phyloP scores from a whole-genome alignment of 2,888 invertebrate species.

The Polyploca ridens region DNA sequence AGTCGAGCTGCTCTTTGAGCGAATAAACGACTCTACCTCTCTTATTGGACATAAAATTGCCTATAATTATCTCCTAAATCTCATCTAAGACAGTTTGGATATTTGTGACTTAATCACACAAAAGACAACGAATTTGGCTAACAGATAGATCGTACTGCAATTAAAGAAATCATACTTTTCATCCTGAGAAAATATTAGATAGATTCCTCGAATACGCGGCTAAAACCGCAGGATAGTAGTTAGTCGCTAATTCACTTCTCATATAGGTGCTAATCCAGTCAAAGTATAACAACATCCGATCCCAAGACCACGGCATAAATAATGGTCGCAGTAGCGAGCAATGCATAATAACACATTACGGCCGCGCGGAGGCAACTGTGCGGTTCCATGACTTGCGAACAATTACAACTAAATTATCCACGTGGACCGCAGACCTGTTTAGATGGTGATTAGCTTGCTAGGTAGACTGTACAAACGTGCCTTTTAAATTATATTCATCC shows the following conservation, averaged over 20 bases:
- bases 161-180: no score
- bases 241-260: not conserved
- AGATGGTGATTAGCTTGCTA: slow-evolving; percentile 25
- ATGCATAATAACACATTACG: slow-evolving; percentile 15
- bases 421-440: slow-evolving; percentile 21
- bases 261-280: not conserved
- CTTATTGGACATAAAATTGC: no score
- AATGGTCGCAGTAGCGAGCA: slow-evolving; percentile 1
- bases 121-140: no score
- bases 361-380: slow-evolving; percentile 10
- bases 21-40: no score
- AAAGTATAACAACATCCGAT: not conserved
- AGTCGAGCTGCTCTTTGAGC: no score
- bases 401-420: slow-evolving; percentile 34
- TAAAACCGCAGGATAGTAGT: no score
- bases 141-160: no score
- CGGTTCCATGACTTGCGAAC: slow-evolving; percentile 15
- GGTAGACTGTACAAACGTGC: not conserved
- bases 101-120: no score
- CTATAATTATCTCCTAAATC: no score
- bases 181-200: not conserved
- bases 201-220: no score
- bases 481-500: not conserved
- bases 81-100: no score
- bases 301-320: slow-evolving; percentile 4